These are phyloP conservation scores for Mesaphorura yosii DNA, from an alignment of 1,140 invertebrate species.

Conservation along the genomic window DNA sequence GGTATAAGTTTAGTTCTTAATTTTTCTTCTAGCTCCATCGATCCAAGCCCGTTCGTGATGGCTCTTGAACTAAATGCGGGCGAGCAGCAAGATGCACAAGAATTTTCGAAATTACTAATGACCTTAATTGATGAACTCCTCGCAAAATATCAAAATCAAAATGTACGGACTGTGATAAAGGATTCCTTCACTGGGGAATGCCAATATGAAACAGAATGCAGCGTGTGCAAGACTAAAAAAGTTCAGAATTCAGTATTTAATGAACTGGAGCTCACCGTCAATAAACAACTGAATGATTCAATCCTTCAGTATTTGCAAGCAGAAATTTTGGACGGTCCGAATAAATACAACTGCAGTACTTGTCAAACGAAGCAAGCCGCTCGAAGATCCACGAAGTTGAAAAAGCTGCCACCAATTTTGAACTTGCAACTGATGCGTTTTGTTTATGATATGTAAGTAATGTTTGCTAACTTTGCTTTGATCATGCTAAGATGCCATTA, in stretches of 20 bases:
- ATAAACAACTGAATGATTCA: constrained; percentile 47
- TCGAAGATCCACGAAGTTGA: constrained; percentile 46
- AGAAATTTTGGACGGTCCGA: constrained; percentile 52
- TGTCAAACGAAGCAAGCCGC: constrained; percentile 55
- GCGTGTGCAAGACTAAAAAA: constrained; percentile 46
- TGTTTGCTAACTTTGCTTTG: neutral
- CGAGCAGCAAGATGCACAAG: constrained; percentile 58
- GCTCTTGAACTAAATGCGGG: constrained; percentile 52
- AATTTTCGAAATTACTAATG: constrained; percentile 50
- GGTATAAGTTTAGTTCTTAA: too few species aligned
- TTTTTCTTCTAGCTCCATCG: constrained; percentile 40
- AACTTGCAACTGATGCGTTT: constrained; percentile 58
- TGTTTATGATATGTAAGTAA: constrained; percentile 50
- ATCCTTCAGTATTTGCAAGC: constrained; percentile 52
- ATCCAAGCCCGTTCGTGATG: constrained; percentile 51
- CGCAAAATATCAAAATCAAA: constrained; percentile 31
- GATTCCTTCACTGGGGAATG: constrained; percentile 48
- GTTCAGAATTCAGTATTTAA: constrained; percentile 40
- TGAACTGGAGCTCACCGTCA: constrained; percentile 54
- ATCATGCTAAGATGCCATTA: neutral
- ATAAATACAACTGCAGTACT: constrained; percentile 51
- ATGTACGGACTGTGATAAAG: constrained; percentile 43
- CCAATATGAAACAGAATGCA: constrained; percentile 42
- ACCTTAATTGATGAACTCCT: constrained; percentile 48
- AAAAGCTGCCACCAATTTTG: constrained; percentile 53